Percentiles rank a stretch among this genome's conserved stretches.
These are phyloP conservation scores for Syngnathoides biaculeatus DNA, from an alignment of 2,113 vertebrate species.

Conservation along the genomic window DNA sequence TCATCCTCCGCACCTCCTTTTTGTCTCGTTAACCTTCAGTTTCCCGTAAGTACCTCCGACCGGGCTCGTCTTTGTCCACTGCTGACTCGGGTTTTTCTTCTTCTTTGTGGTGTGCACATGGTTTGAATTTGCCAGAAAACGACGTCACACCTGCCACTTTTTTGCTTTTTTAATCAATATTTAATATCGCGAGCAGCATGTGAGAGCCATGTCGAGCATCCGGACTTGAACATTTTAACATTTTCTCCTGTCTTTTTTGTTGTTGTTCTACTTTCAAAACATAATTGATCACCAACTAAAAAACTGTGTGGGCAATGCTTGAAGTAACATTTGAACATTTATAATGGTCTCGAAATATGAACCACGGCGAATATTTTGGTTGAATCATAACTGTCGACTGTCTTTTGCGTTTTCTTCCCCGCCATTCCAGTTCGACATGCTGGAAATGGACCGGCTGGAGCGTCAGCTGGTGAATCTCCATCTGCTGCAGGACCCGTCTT, in stretches of 20 bases:
- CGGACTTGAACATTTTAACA: neutral
- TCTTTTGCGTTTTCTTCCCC: neutral
- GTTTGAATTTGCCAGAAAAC: neutral
- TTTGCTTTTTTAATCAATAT: too few relatives aligned
- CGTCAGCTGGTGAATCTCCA: slow-evolving; percentile 89
- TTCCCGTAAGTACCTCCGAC: slow-evolving; percentile 71
- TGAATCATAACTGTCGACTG: neutral
- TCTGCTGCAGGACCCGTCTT: slow-evolving; percentile 85
- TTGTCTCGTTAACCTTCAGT: slow-evolving; percentile 64
- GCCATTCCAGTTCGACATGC: slow-evolving; percentile 86
- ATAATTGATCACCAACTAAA: neutral
- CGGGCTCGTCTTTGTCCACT: slow-evolving; percentile 19
- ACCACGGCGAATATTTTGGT: too few relatives aligned
- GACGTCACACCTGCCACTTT: neutral
- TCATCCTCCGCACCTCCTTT: slow-evolving; percentile 38
- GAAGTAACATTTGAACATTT: too few relatives aligned
- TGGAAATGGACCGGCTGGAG: slow-evolving; percentile 97
- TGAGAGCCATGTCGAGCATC: neutral
- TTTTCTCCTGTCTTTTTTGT: neutral
- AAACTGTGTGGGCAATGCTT: neutral
- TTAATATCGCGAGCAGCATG: neutral
- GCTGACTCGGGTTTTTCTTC: slow-evolving; percentile 6
- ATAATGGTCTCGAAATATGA: too few relatives aligned
- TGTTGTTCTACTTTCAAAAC: neutral
- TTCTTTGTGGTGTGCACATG: neutral